phyloP scores from a whole-genome alignment of 2,797 vertebrate genomes.

The Channallabes apus region DNA sequence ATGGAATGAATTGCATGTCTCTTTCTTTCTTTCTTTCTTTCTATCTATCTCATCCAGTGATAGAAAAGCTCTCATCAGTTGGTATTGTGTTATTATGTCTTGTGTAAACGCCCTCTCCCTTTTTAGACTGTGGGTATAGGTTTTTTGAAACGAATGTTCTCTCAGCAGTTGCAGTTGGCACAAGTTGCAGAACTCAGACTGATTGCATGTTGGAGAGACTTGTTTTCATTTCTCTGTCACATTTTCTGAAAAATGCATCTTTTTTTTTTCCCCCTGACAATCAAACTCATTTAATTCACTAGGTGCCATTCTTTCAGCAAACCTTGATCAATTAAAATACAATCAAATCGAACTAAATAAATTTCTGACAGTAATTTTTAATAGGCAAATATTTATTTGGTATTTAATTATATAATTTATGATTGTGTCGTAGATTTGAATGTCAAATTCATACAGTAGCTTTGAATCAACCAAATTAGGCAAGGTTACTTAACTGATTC shows the following conservation, averaged over 20 bases:
- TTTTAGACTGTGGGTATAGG: background rate
- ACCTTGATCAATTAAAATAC: background rate
- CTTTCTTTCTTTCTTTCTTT: background rate
- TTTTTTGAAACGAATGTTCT: background rate
- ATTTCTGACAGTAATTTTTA: slow-evolving; percentile 22
- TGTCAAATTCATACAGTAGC: background rate
- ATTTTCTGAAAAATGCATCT: slow-evolving; percentile 4
- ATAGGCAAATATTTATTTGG: slow-evolving; percentile 27
- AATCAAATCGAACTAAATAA: slow-evolving; percentile 23
- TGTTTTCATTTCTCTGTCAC: background rate
- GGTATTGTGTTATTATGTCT: background rate
- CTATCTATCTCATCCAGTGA: too few relatives aligned
- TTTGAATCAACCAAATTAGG: slow-evolving; percentile 26
- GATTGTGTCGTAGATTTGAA: slow-evolving; percentile 17
- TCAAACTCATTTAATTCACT: slow-evolving; percentile 27
- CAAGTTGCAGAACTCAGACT: background rate
- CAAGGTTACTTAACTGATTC: background rate
- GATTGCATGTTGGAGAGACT: background rate
- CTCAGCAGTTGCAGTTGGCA: background rate
- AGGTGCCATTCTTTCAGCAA: background rate
- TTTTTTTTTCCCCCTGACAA: slow-evolving; percentile 45
- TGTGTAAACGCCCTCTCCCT: background rate
- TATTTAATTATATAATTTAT: slow-evolving; percentile 45
- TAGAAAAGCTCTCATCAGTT: background rate
- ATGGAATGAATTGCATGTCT: slow-evolving; percentile 43